Evolutionary conservation across 2,797 vertebrate genomes (phyloP).

Genomic region (Capromys pilorides): DNA sequence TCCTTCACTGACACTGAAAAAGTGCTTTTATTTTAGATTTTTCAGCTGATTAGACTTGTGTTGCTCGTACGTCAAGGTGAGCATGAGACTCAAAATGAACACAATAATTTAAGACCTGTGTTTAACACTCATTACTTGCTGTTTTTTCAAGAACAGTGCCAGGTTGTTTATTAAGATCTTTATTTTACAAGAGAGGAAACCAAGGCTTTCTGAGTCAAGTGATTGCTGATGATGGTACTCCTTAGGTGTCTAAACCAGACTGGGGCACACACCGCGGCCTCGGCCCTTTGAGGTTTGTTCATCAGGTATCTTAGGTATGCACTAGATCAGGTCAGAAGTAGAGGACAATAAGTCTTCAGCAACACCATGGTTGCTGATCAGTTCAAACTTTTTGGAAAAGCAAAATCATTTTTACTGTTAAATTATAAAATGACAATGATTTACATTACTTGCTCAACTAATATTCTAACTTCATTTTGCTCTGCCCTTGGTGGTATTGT

Average conservation of each 20-base stretch:
- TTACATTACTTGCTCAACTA: not conserved
- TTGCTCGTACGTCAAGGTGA: not conserved
- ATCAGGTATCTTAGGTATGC: not conserved
- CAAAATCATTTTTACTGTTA: not conserved
- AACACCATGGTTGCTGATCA: not conserved
- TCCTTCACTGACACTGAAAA: not conserved
- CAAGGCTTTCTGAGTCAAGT: not conserved
- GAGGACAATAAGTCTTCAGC: not conserved
- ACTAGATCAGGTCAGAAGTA: not conserved
- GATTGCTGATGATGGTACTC: not conserved
- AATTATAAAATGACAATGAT: not conserved
- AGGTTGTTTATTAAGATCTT: not conserved
- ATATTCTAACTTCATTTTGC: not conserved
- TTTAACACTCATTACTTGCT: not conserved
- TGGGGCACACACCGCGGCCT: too few relatives aligned
- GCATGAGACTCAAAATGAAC: not conserved
- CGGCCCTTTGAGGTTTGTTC: not conserved
- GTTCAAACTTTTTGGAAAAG: conserved; percentile 2
- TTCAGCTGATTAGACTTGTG: not conserved
- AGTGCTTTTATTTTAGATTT: conserved; percentile 9
- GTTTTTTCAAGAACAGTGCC: not conserved
- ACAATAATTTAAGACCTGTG: not conserved
- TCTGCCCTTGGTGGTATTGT: not conserved
- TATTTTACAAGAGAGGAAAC: not conserved
- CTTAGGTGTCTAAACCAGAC: not conserved